Base-by-base conservation (phyloP, 2,888 invertebrate genomes). In the Apamea anceps region DNA sequence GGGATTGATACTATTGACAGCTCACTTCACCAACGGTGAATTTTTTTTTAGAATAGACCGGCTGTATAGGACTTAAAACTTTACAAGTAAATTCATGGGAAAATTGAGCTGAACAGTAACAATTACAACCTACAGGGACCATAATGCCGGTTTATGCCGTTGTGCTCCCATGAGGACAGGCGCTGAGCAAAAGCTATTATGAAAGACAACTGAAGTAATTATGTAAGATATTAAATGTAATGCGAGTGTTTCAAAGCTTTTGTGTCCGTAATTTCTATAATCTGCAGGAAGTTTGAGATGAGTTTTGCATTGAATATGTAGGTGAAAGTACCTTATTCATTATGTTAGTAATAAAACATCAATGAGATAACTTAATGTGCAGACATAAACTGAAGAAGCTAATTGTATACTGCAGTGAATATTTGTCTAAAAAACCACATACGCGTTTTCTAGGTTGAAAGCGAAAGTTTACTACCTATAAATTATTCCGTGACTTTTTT, bases 181-280 rank as follows among this genome's bases (percentile, higher is more conserved):
- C 70, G 70, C 63, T 71, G 68, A 77, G 84, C 83, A 72, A 86
- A 88, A 81, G 80, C 81, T 81, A 88, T 88, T 89, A 89, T 68
- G 79, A 86, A 86, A 85, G 75, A 86, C 81, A 84, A 84, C 84
- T 88, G 73, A 79, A 88, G 81, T 80, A 86, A 88, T 88, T 89
- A 80, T 79, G 78, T 80, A 74, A 70, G 83, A 75, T 89, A 88
- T 84, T 83, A 89, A 85, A 89, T 81, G 70, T 86, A 88, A 89
- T 85, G 79, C 13, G 63, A 74, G 80, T 60, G 75, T 87, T 83
- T 80, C 42, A 82, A 81, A 84, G 81, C 71, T 76, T 80, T 82
- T 86, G 72, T 79, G 79, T 71, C 21, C 2, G 71, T 72, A 80
- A 79, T 86, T 81, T 79, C 32, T 84, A 78, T 80, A 71, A 86